Conservation (phyloP, 1,140 invertebrate genomes). For the Micrasema longulum region DNA sequence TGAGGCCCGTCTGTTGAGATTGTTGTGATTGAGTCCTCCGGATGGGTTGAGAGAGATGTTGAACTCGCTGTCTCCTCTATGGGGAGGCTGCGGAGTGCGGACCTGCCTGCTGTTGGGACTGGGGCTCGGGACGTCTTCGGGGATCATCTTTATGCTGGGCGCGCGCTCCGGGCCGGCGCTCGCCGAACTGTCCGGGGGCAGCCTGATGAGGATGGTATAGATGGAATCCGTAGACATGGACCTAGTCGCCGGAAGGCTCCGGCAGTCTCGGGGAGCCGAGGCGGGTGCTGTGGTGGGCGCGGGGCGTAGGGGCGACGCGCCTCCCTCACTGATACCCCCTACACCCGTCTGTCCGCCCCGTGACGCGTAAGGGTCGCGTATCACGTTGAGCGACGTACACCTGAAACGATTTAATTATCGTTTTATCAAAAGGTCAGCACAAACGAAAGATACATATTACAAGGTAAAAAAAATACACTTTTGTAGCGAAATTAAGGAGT, state of each 20-base stretch:
- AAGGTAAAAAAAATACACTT: background rate
- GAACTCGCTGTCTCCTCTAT: constrained; percentile 65
- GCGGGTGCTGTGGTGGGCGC: constrained; percentile 54
- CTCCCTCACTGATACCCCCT: constrained; percentile 56
- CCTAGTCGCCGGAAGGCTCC: constrained; percentile 70
- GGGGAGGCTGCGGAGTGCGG: constrained; percentile 57
- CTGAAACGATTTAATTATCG: constrained; percentile 56
- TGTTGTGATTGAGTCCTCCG: constrained; percentile 61
- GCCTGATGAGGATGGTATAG: constrained; percentile 91
- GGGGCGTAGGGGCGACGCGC: constrained; percentile 62
- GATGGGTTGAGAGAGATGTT: constrained; percentile 61
- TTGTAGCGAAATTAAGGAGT: too few species aligned
- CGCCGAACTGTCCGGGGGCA: constrained; percentile 73
- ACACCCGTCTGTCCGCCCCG: constrained; percentile 57
- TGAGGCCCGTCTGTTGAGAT: constrained; percentile 75
- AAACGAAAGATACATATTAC: constrained; percentile 3
- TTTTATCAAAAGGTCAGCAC: constrained; percentile 8
- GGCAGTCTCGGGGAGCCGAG: constrained; percentile 65
- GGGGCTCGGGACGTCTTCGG: constrained; percentile 73
- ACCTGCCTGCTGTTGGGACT: constrained; percentile 57
- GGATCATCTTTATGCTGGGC: constrained; percentile 89
- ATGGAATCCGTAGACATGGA: constrained; percentile 81
- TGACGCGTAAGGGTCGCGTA: constrained; percentile 75
- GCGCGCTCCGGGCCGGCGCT: constrained; percentile 66
- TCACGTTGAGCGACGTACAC: constrained; percentile 86